Base-by-base conservation (phyloP, 2,888 invertebrate genomes). In the Azorinus chamasolen region DNA sequence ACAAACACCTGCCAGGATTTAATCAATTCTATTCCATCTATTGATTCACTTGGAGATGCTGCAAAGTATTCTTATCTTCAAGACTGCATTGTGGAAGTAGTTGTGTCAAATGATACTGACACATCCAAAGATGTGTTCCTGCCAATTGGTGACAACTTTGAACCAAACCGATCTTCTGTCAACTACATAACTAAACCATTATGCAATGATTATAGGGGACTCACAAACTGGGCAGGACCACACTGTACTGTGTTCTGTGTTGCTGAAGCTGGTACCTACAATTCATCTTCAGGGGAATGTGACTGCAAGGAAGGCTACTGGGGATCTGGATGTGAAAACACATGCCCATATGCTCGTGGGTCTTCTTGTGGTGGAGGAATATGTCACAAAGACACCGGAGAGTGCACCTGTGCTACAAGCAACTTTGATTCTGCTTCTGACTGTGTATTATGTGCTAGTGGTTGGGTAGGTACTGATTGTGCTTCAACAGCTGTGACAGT, bases 391-490 rank as follows among this genome's bases (percentile, higher is more conserved):
- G 37, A 32, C 5, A 65, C 51, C 27, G 88, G 88, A 8, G 27
- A 20, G 5, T 89, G 88, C 50, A 63, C 53, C 16, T 89, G 88
- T 58, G 65, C 81, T 5, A 64, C 79, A 27, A 68, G 72, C 39
- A 82, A 74, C 27, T 83, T 78, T 41, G 66, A 80, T 25, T 57
- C 71, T 14, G 54, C 76, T 4, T 54, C 53, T 10, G 65, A 69
- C 37, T 88, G 88, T 76, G 43, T 55, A 3, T 27, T 32, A 14
- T 89, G 89, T 65, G 41, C 76, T 12, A 24, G 48, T 25, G 88
- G 86, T 0, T 89, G 87, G 87, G 50, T 69, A 54, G 89, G 89
- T 20, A 27, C 37, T 0, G 87, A 87, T 57, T 89, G 89, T 64
- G 73, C 83, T 6, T 75, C 79, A 18, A 79, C 76, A 1, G 37